Percentiles rank a stretch among this genome's conserved stretches.
Conservation (phyloP, 2,888 invertebrate species). For the Tenthredo scrophulariae region DNA sequence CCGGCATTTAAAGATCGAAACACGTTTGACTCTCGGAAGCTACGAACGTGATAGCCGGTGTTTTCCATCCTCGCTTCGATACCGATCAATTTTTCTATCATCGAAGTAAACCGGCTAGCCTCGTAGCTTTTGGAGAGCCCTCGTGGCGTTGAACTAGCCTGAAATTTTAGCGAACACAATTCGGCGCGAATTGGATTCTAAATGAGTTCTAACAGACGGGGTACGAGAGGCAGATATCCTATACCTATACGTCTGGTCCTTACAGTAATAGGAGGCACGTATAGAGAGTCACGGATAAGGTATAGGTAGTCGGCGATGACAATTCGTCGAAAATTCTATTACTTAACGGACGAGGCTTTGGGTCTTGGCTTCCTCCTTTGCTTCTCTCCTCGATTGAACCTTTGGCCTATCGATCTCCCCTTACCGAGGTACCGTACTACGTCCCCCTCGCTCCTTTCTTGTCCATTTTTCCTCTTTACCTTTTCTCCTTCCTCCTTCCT, state of each 20-base stretch:
- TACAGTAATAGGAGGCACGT: not conserved
- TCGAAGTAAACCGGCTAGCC: not conserved
- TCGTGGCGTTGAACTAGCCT: not conserved
- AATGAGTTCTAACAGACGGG: constrained; percentile 24
- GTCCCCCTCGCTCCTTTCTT: constrained; percentile 43
- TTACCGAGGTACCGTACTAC: constrained; percentile 1
- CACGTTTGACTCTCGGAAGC: not conserved
- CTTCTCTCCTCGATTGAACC: constrained; percentile 2
- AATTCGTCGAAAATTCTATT: constrained; percentile 35
- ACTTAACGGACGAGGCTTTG: constrained; percentile 44
- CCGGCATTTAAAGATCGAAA: not conserved
- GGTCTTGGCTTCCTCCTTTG: not conserved
- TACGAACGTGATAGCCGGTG: not conserved
- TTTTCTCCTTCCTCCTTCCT: constrained; percentile 48
- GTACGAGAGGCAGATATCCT: not conserved
- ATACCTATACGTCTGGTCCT: not conserved
- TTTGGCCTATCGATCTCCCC: constrained; percentile 17
- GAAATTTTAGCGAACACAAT: constrained; percentile 33
- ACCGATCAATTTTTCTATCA: not conserved
- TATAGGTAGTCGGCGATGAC: constrained; percentile 36
- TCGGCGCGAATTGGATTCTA: constrained; percentile 35
- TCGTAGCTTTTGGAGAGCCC: not conserved
- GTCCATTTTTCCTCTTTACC: constrained; percentile 45
- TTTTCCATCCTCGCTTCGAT: not conserved
- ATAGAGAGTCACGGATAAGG: constrained; percentile 44